These are phyloP conservation scores for Anguilla japonica DNA, from an alignment of 2,113 vertebrate species.

Conservation along the genomic window DNA sequence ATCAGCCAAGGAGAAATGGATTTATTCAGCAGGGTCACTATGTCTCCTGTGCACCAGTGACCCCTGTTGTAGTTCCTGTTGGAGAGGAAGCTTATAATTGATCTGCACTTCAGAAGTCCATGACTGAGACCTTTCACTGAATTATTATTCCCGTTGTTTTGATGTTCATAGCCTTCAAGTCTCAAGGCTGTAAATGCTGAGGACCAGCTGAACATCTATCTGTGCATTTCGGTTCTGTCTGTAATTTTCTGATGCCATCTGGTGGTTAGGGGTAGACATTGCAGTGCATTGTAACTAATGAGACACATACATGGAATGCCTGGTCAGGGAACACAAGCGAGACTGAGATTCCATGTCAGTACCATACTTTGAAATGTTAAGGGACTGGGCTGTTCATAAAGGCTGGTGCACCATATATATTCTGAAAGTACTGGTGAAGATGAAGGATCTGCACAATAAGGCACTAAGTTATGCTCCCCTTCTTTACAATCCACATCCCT, in stretches of 20 bases:
- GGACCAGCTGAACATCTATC: no score
- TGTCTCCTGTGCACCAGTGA: no score
- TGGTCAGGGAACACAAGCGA: no score
- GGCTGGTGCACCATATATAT: not conserved
- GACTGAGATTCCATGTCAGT: no score
- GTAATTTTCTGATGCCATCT: constrained; percentile 15
- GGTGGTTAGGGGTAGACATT: constrained; percentile 18
- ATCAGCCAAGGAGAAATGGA: no score
- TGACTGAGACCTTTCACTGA: no score
- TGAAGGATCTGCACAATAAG: not conserved
- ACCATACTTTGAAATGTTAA: not conserved
- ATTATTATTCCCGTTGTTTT: not conserved
- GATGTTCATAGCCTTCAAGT: not conserved
- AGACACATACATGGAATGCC: not conserved
- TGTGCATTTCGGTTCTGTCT: not conserved
- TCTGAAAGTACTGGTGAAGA: not conserved
- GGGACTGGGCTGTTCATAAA: not conserved
- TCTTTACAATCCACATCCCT: not conserved
- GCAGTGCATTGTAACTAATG: constrained; percentile 23
- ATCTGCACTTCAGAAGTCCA: no score
- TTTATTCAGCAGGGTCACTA: no score
- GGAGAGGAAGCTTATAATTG: no score
- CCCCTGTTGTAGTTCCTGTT: no score
- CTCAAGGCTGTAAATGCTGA: no score
- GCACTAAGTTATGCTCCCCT: not conserved